Evolutionary conservation across 1,140 invertebrate genomes (phyloP).

Genomic region (Drosophila bocqueti): DNA sequence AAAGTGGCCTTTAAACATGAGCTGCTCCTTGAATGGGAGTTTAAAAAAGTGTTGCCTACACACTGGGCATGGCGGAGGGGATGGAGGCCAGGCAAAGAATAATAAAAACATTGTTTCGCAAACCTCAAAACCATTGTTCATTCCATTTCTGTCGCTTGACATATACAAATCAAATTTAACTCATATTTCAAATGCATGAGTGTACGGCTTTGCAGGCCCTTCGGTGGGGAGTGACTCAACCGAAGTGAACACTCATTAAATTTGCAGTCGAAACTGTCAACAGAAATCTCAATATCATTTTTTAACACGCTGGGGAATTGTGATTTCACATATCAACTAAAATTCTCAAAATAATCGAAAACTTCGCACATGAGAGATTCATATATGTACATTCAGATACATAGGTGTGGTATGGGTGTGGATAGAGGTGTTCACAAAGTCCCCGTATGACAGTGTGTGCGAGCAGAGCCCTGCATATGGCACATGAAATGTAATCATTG

Average conservation of each 20-base stretch:
- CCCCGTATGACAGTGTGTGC: not conserved
- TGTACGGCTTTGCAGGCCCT: conserved; percentile 13
- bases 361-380: conserved; percentile 18
- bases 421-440: not conserved
- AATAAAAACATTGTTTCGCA: conserved; percentile 30
- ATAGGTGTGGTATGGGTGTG: not conserved
- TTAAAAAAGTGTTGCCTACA: conserved; percentile 42
- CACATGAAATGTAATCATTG: conserved; percentile 53
- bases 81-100: not conserved
- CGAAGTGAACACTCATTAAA: conserved; percentile 53
- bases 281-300: conserved; percentile 54
- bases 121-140: conserved; percentile 32
- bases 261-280: conserved; percentile 53
- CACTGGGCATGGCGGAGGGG: not conserved
- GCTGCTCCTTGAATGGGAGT: conserved; percentile 28
- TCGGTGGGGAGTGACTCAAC: conserved; percentile 34
- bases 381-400: conserved; percentile 3
- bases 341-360: conserved; percentile 43
- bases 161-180: conserved; percentile 48
- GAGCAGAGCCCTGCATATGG: conserved; percentile 32
- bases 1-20: conserved; percentile 52
- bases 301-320: conserved; percentile 41
- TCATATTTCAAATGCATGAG: conserved; percentile 43
- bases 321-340: conserved; percentile 55
- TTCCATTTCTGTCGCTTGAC: conserved; percentile 31